A percentile compares a stretch with the other conserved stretches of the same genome.
phyloP scores from a whole-genome alignment of 2,113 vertebrate genomes.

The Nothoprocta pentlandii region DNA sequence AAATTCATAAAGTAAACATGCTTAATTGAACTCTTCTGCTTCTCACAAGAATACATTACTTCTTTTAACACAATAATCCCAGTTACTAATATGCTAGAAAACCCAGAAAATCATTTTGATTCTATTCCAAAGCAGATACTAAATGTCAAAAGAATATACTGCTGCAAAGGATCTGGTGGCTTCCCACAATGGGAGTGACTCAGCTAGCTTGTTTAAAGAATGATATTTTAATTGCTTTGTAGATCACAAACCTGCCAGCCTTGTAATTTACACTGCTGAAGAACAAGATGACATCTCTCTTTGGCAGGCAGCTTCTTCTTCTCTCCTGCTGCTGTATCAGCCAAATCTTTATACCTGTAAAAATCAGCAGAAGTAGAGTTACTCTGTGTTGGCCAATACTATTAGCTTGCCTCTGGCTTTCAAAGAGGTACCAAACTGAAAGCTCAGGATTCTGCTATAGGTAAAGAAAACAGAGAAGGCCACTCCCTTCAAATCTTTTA shows the following conservation, averaged over 20 bases:
- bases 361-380: conserved; percentile 44
- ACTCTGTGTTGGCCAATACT: background rate
- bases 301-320: conserved; percentile 81
- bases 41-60: background rate
- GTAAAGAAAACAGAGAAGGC: background rate
- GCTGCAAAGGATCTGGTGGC: conserved; percentile 16
- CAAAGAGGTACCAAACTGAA: background rate
- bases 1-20: background rate
- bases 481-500: background rate
- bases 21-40: background rate
- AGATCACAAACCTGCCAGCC: conserved; percentile 92
- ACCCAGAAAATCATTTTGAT: background rate
- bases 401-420: background rate
- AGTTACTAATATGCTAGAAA: conserved; percentile 16
- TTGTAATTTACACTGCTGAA: conserved; percentile 89
- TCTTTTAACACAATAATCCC: background rate
- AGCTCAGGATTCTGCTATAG: background rate
- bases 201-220: conserved; percentile 42
- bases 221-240: conserved; percentile 30
- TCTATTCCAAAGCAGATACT: background rate
- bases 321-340: conserved; percentile 79
- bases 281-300: conserved; percentile 87
- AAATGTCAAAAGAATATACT: background rate
- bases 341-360: conserved; percentile 88
- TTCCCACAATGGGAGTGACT: conserved; percentile 48